phyloP scores from a whole-genome alignment of 1,140 invertebrate genomes.

The Teleogryllus occipitalis region DNA sequence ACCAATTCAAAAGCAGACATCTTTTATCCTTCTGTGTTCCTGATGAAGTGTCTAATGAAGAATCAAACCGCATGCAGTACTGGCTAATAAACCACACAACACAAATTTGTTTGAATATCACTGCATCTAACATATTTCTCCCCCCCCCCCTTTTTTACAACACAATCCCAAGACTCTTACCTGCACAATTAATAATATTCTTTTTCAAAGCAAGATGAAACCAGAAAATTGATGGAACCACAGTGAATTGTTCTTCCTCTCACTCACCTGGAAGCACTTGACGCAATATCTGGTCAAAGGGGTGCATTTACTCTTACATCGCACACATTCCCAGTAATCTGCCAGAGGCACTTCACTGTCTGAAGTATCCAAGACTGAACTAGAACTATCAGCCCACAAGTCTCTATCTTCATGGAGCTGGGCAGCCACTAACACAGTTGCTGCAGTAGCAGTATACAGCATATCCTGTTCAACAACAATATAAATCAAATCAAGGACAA shows the following conservation, averaged over 20 bases:
- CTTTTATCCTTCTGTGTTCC: no score
- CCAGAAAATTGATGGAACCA: neutral
- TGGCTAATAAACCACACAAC: no score
- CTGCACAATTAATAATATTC: no score
- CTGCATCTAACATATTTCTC: no score
- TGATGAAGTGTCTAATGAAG: no score
- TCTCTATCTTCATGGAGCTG: neutral
- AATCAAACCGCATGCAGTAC: no score
- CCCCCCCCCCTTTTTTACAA: no score
- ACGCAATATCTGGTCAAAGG: neutral
- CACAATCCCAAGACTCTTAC: no score
- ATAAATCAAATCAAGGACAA: no score
- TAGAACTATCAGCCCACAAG: neutral
- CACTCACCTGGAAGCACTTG: neutral
- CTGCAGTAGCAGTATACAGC: neutral
- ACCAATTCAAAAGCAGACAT: no score
- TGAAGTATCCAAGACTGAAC: neutral
- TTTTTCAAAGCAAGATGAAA: no score
- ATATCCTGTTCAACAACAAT: neutral
- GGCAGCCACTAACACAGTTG: neutral
- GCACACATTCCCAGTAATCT: conserved; percentile 1
- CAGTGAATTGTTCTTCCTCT: neutral
- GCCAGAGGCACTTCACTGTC: neutral
- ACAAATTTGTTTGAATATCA: no score
- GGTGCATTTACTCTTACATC: neutral